phyloP scores from a whole-genome alignment of 2,797 vertebrate species.

The Lateolabrax maculatus region DNA sequence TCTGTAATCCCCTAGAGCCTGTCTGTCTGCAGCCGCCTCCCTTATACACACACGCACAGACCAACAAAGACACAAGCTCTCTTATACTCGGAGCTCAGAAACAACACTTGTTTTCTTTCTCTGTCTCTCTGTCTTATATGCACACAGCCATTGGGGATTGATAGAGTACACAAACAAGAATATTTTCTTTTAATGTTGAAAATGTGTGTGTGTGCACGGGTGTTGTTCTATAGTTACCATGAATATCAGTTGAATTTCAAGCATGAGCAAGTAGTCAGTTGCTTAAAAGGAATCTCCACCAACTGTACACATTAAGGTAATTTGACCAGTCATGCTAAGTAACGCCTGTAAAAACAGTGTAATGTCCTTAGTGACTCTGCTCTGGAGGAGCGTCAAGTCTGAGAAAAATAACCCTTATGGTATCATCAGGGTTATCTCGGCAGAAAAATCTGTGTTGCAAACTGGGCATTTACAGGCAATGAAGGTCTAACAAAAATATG shows the following conservation, averaged over 20 bases:
- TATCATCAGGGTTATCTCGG: background rate
- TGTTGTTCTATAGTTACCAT: constrained; percentile 7
- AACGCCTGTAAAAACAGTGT: constrained; percentile 1
- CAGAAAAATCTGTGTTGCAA: background rate
- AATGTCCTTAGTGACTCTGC: background rate
- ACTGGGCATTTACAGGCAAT: background rate
- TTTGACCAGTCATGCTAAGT: background rate
- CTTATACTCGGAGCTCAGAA: constrained; percentile 63
- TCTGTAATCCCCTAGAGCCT: constrained; percentile 84
- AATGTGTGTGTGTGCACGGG: background rate
- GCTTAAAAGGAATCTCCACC: background rate
- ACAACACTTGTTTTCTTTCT: constrained; percentile 80
- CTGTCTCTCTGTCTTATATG: constrained; percentile 51
- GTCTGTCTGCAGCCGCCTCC: constrained; percentile 84
- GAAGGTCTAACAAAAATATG: background rate
- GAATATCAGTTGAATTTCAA: constrained; percentile 11
- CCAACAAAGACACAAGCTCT: constrained; percentile 78
- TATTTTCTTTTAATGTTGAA: constrained; percentile 25
- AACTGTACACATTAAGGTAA: background rate
- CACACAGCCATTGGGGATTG: constrained; percentile 35
- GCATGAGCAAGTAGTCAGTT: constrained; percentile 6
- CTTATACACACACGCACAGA: constrained; percentile 78
- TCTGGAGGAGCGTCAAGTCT: constrained; percentile 1
- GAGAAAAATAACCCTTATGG: background rate
- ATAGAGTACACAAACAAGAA: constrained; percentile 32